Base-by-base conservation (phyloP, 2,888 invertebrate species). In the Netelia fuscicornis region DNA sequence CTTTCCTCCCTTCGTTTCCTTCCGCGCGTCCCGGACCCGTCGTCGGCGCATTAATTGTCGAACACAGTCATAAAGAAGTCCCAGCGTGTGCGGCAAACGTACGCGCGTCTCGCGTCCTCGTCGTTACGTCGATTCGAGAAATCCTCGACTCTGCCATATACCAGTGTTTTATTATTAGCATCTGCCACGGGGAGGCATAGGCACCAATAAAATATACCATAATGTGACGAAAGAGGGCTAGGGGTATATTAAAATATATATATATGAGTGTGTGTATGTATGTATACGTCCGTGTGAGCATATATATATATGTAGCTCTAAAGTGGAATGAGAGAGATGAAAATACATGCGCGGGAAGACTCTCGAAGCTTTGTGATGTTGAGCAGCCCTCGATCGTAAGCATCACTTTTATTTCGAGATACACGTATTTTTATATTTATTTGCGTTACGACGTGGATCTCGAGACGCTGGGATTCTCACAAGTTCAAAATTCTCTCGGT, bases 1-100 rank as follows among this genome's bases (percentile, higher is more conserved):
- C 78, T 85, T 75, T 85, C 81, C 81, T 83, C 56, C 79, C 79
- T 75, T 75, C 75, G 85, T 81, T 85, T 78, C 58, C 85, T 85
- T 67, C 62, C 62, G 56, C 71, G 65, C 42, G 37, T 30, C 23
- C 48, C 71, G 64, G 71, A 67, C 48, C 54, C 84, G 81, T 84
- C 81, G 85, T 85, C 81, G 78, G 71, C 75, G 85, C 85, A 85
- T 85, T 85, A 85, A 85, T 85, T 85, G 85, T 85, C 78, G 81
- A 82, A 82, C 77, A 60, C 75, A 82, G 78, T 82, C 85, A 85
- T 85, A 85, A 85, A 85, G 81, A 85, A 85, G 78, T 75, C 70
- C 48, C 13, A 62, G 58, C 37, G 20, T 37, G 37, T 25, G 52
- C 74, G 72, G 56, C 74, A 62, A 74, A 37, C 42, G 64, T 64